These are phyloP conservation scores for Mirza zaza DNA, from an alignment of 2,113 vertebrate species.

Conservation along the genomic window DNA sequence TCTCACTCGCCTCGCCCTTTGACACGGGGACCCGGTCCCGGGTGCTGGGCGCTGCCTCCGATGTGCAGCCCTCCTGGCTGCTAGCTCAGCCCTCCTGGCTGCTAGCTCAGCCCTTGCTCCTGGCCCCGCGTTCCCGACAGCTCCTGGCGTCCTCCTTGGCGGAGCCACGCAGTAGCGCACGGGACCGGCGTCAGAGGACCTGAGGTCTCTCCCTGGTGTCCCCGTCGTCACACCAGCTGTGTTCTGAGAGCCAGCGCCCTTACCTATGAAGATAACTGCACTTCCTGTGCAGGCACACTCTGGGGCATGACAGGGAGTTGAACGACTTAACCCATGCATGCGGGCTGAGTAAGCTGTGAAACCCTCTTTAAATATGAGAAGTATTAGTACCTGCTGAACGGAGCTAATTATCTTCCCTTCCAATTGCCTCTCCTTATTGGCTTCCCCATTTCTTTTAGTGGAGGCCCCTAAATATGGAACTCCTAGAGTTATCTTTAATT, in stretches of 20 bases:
- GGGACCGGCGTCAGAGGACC: background rate
- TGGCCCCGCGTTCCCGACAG: background rate
- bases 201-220: fast-evolving
- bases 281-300: background rate
- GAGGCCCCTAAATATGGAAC: background rate
- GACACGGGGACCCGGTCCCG: background rate
- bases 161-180: background rate
- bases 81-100: background rate
- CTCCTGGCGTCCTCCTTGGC: background rate
- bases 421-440: background rate
- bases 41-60: background rate
- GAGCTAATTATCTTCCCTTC: background rate
- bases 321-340: fast-evolving
- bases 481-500: background rate
- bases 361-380: background rate
- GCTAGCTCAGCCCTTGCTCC: background rate
- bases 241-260: background rate
- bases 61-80: background rate
- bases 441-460: background rate
- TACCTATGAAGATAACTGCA: background rate
- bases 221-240: background rate
- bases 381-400: background rate
- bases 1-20: background rate
- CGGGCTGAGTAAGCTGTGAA: background rate
- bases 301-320: no score